Evolutionary conservation across 2,888 invertebrate genomes (phyloP).

Genomic region (Aspidapion aeneum): DNA sequence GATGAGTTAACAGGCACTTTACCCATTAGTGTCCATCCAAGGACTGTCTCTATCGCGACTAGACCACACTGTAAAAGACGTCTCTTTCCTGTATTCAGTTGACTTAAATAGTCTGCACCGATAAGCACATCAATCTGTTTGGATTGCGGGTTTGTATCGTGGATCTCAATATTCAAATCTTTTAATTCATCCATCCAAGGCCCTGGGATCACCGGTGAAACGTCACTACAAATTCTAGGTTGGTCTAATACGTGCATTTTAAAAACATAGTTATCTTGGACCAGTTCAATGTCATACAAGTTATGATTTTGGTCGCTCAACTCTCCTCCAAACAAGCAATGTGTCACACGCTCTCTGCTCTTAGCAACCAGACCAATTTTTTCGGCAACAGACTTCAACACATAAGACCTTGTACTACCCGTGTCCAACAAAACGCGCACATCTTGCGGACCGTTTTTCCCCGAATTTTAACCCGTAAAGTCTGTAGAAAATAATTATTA

Average conservation of each 20-base stretch:
- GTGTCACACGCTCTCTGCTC: constrained; percentile 7
- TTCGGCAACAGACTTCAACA: constrained; percentile 13
- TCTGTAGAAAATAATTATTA: constrained; percentile 17
- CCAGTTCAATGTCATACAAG: constrained; percentile 11
- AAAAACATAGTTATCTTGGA: constrained; percentile 2
- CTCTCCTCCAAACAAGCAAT: constrained; percentile 45
- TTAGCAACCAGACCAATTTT: constrained; percentile 4
- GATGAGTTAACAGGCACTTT: background rate
- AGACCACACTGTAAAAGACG: constrained; percentile 18
- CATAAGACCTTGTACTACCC: constrained; percentile 18
- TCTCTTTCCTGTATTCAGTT: constrained; percentile 18
- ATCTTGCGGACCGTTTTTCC: background rate
- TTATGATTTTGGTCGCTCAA: constrained; percentile 14
- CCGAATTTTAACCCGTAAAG: constrained; percentile 11
- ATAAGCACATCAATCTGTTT: constrained; percentile 13
- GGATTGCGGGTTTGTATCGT: too few relatives aligned
- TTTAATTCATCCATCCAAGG: constrained; percentile 15
- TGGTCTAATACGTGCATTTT: too few relatives aligned
- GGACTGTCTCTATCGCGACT: constrained; percentile 15
- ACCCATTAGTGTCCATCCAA: constrained; percentile 21
- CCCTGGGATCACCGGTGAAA: constrained; percentile 6
- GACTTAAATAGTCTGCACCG: constrained; percentile 14
- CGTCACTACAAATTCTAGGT: constrained; percentile 14
- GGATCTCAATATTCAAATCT: constrained; percentile 3
- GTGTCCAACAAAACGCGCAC: constrained; percentile 15